Base-by-base conservation (phyloP, 92 coral and sea anemone genomes). In the Micromussa lordhowensis region DNA sequence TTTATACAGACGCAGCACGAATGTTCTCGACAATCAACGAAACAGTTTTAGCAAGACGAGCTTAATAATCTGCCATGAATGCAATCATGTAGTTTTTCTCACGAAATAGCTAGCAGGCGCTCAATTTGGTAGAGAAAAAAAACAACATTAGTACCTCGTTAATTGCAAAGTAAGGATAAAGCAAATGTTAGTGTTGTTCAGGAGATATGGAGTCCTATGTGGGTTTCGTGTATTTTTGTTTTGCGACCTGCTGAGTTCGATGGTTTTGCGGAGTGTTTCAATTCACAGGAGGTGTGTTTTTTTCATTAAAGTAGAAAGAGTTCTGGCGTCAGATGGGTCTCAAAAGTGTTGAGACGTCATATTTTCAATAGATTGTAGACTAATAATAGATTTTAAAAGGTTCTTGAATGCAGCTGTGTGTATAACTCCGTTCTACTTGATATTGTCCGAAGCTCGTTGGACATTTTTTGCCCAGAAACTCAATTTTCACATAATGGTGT, bases 251-350 rank as follows among this genome's bases (percentile, higher is more conserved):
- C 74, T 81, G 85, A 1, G 54, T 38, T 38, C n/a, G 38, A 82
- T 64, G 75, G 75, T 40, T 66, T 81, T 82, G 85, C 85, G 75
- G 75, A 12, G 59, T 30, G 49, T 59, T 68, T 64, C 16, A 35
- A 18, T 64, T 12, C 75, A 26, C 38, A 40, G 29, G 75, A 30
- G 61, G 85, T 82, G 40, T n/a, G 29, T 59, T 19, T 38, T 34
- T 30, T 32, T 21, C 34, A 49, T 49, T 26, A 77, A 51, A 28
- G 22, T 31, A 12, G 36, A 36, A 28, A 28, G 71, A 9, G 13
- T 26, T 66, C 17, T 28, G 71, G 71, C 71, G 71, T 66, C 71
- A 66, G 71, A 0, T 44, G 51, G 51, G 51, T 44, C 51, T 44
- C 51, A 44, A 0, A 24, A 66, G 16, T 26, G 34, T 66, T 2